Percentiles rank a stretch among this genome's conserved stretches.
phyloP scores from a whole-genome alignment of 2,888 invertebrate genomes.

The Torymus auratus region DNA sequence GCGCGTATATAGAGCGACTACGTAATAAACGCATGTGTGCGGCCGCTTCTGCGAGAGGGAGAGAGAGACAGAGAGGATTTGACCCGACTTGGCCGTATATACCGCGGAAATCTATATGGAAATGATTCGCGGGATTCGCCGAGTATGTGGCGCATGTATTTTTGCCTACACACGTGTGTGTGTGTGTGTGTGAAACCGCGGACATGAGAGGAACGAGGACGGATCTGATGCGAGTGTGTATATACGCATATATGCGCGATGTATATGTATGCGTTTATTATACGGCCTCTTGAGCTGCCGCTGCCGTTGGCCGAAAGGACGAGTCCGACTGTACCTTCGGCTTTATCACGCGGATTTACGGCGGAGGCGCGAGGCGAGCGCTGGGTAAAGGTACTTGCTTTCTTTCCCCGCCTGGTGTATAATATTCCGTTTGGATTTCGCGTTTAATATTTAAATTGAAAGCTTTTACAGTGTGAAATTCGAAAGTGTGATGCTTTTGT shows the following conservation, averaged over 20 bases:
- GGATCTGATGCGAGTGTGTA: conserved; percentile 16
- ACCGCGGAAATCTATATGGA: conserved; percentile 67
- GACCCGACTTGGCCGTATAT: conserved; percentile 32
- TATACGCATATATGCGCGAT: conserved; percentile 6
- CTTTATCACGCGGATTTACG: background rate
- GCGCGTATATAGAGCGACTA: background rate
- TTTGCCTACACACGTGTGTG: no score
- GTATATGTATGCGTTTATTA: conserved; percentile 27
- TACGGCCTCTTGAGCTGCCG: conserved; percentile 23
- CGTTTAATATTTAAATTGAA: background rate
- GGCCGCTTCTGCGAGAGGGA: no score
- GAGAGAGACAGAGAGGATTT: background rate
- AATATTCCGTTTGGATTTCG: background rate
- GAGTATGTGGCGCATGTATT: conserved; percentile 40
- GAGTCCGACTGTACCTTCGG: background rate
- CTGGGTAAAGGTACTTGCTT: no score
- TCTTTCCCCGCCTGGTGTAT: no score
- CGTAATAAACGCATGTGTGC: background rate
- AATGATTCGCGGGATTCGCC: conserved; percentile 68
- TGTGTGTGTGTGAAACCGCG: background rate
- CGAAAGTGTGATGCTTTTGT: background rate
- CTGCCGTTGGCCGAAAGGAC: background rate
- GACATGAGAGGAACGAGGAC: background rate
- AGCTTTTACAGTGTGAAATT: no score
- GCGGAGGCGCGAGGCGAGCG: background rate